Conservation (phyloP, 2,888 invertebrate genomes). For the Cheilosia impressa region DNA sequence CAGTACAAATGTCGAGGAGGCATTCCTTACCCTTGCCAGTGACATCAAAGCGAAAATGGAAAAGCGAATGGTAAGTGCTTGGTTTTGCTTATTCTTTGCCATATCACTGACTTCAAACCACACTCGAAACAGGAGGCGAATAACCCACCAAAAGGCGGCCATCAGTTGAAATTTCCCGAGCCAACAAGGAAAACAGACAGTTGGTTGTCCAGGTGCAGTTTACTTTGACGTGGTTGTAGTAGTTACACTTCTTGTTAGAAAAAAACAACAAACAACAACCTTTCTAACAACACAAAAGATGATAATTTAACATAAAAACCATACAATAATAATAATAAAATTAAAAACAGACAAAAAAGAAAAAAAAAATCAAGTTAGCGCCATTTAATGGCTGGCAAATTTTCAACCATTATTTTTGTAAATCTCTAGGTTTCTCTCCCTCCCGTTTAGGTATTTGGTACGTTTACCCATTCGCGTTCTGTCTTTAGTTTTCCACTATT, state of each 20-base stretch:
- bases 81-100: neutral
- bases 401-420: conserved; percentile 70
- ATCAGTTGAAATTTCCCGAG: conserved; percentile 91
- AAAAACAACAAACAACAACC: conserved; percentile 20
- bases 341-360: conserved; percentile 40
- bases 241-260: conserved; percentile 81
- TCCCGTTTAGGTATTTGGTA: conserved; percentile 50
- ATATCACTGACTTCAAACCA: conserved; percentile 6
- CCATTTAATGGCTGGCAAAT: conserved; percentile 66
- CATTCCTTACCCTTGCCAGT: conserved; percentile 98
- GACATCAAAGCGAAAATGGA: conserved; percentile 99
- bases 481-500: conserved; percentile 24
- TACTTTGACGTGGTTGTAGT: conserved; percentile 91
- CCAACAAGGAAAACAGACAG: conserved; percentile 92
- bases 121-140: conserved; percentile 90
- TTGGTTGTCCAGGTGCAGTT: conserved; percentile 93
- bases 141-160: conserved; percentile 93
- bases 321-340: conserved; percentile 67
- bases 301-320: conserved; percentile 60
- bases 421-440: conserved; percentile 58
- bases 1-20: conserved; percentile 98
- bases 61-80: conserved; percentile 93
- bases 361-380: conserved; percentile 52
- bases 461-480: conserved; percentile 53
- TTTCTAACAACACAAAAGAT: conserved; percentile 57